phyloP scores from a whole-genome alignment of 2,888 invertebrate genomes.

The Acrobeloides nanus region DNA sequence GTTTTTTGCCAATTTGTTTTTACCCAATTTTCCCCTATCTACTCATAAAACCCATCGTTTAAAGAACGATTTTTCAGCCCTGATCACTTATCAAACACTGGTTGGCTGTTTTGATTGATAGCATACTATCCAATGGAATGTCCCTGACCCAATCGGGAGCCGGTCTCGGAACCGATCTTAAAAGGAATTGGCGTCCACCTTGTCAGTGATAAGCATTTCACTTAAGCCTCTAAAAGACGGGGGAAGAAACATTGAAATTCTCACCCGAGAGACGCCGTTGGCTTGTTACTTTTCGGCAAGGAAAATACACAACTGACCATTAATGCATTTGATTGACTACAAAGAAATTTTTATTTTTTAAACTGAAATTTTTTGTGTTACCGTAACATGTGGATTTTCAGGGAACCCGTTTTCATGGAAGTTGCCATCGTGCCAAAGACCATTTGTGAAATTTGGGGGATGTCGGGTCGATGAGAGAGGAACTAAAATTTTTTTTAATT shows the following conservation, averaged over 20 bases:
- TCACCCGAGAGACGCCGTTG: slow-evolving; percentile 10
- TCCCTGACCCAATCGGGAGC: too few relatives aligned
- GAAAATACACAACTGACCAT: slow-evolving; percentile 35
- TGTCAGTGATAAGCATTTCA: too few relatives aligned
- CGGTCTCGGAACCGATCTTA: too few relatives aligned
- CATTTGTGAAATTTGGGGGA: slow-evolving; percentile 26
- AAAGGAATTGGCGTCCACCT: too few relatives aligned
- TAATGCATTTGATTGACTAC: slow-evolving; percentile 28
- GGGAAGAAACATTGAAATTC: not conserved
- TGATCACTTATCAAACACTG: too few relatives aligned
- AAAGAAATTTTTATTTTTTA: slow-evolving; percentile 9
- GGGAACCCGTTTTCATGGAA: slow-evolving; percentile 25
- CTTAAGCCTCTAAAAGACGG: too few relatives aligned
- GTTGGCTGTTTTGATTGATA: too few relatives aligned
- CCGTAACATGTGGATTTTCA: slow-evolving; percentile 39
- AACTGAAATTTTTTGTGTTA: not conserved
- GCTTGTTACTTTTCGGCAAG: slow-evolving; percentile 21
- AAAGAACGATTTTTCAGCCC: too few relatives aligned
- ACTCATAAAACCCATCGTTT: too few relatives aligned
- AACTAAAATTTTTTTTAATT: slow-evolving; percentile 17
- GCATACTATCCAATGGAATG: too few relatives aligned
- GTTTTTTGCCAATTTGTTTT: too few relatives aligned
- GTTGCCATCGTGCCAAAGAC: slow-evolving; percentile 38
- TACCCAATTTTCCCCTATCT: too few relatives aligned
- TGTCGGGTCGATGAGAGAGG: slow-evolving; percentile 24